These are phyloP conservation scores for Chloroceryle aenea DNA, from an alignment of 2,113 vertebrate species.

Conservation along the genomic window DNA sequence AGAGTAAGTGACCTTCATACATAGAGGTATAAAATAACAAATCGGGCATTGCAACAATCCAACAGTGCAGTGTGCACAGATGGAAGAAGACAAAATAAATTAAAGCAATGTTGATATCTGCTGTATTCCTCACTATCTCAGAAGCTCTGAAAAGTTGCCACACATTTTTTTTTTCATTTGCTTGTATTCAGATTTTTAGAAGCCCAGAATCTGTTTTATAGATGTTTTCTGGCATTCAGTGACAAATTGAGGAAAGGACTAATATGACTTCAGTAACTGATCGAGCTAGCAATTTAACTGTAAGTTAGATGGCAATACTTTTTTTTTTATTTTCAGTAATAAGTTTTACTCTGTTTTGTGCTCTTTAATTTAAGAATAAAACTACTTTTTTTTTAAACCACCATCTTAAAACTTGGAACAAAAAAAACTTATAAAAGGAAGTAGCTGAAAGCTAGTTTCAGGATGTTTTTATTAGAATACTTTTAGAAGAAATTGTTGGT, in stretches of 20 bases:
- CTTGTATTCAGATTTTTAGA: background rate
- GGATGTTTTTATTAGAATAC: constrained; percentile 62
- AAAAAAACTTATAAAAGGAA: background rate
- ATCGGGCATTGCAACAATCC: background rate
- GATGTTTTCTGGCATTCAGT: background rate
- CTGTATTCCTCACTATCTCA: background rate
- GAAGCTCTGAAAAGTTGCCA: background rate
- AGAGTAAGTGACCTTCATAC: constrained; percentile 18
- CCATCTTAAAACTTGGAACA: background rate
- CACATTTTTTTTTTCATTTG: background rate
- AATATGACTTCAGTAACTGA: background rate
- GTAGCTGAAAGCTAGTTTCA: background rate
- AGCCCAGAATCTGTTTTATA: background rate
- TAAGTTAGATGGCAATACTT: background rate
- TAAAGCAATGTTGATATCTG: background rate
- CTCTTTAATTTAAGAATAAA: constrained; percentile 1
- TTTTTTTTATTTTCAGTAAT: background rate
- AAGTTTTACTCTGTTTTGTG: background rate
- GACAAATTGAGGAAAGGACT: background rate
- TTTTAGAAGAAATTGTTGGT: constrained; percentile 55
- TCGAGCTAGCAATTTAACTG: background rate
- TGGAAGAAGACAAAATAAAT: constrained; percentile 40
- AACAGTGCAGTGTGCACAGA: background rate
- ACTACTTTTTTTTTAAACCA: background rate
- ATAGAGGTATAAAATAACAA: constrained; percentile 41